Evolutionary conservation across 2,888 invertebrate genomes (phyloP), one percentile per base, ranked within the genome.

Genomic region (Perdita meconis): DNA sequence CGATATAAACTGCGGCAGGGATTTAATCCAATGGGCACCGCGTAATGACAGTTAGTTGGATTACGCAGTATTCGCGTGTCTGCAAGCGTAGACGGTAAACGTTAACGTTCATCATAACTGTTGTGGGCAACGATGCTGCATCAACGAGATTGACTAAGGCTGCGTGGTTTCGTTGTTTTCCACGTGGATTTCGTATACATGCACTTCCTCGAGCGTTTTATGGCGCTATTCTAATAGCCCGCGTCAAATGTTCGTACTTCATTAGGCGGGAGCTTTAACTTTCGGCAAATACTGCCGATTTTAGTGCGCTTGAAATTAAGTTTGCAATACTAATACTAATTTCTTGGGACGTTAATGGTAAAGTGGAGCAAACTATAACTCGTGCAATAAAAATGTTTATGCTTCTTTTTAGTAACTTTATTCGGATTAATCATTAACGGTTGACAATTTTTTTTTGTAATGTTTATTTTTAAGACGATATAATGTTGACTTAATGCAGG

Each of bases 81-180:
- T 76, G 74, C 75, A 74, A 81, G 44, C 79, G 72, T 66, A 57
- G 72, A 81, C 57, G 73, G 74, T 78, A 78, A 84, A 84, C 70
- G 81, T 56, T 78, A 83, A 83, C 75, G 84, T 83, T 83, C 83
- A 63, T 83, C 79, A 81, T 79, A 80, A 84, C 83, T 75, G 72
- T 84, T 81, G 79, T 63, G 67, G 59, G 67, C 57, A 74, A 78
- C 74, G 63, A 59, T 73, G 66, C 60, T 59, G 60, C 59, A 72
- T 71, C 66, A 75, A 78, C 38, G 68, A 78, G 76, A 84, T 81
- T 82, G 82, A 78, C 78, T 66, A 57, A 82, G 73, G 78, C 80
- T 76, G 80, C 53, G 53, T 63, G 51, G 82, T 73, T 68, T 55
- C 66, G 71, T 73, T 76, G 73, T 74, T 71, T 47, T 57, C 59